These are phyloP conservation scores for Drosophila navojoa DNA, from an alignment of 1,140 invertebrate genomes.

Conservation along the genomic window DNA sequence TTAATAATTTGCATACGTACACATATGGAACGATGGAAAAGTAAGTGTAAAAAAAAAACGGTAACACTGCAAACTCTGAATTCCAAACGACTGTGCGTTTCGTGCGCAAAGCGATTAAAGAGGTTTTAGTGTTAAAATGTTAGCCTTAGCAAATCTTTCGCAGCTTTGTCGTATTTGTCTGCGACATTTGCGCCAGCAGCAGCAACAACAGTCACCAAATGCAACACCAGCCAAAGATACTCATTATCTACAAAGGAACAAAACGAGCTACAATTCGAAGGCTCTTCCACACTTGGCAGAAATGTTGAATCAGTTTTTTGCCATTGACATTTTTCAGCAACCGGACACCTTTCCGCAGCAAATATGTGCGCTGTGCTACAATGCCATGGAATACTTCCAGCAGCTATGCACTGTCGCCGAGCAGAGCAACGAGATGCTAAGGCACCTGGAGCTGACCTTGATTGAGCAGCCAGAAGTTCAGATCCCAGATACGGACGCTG, in stretches of 20 bases:
- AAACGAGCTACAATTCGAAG: constrained; percentile 27
- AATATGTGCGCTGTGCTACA: constrained; percentile 69
- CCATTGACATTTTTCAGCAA: constrained; percentile 63
- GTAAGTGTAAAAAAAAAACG: constrained; percentile 13
- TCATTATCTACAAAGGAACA: constrained; percentile 23
- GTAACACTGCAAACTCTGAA: constrained; percentile 18
- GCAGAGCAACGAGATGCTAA: constrained; percentile 50
- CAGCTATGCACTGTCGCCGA: constrained; percentile 63
- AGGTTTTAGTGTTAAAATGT: constrained; percentile 44
- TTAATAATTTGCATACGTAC: too few species aligned
- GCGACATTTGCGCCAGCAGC: constrained; percentile 49
- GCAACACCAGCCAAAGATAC: background rate
- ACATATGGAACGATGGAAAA: background rate
- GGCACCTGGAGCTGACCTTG: constrained; percentile 7
- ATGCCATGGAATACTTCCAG: constrained; percentile 63
- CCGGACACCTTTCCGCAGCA: constrained; percentile 54
- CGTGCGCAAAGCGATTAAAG: constrained; percentile 42
- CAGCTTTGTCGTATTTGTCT: constrained; percentile 73
- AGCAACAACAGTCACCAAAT: constrained; percentile 15
- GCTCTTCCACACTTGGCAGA: constrained; percentile 36
- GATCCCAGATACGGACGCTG: too few species aligned
- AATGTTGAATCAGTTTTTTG: constrained; percentile 59
- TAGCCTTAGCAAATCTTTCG: constrained; percentile 61
- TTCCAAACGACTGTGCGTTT: constrained; percentile 30
- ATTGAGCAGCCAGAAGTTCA: constrained; percentile 3